These are phyloP conservation scores for Peromyscus maniculatus DNA, from an alignment of 2,113 vertebrate species.

Conservation along the genomic window DNA sequence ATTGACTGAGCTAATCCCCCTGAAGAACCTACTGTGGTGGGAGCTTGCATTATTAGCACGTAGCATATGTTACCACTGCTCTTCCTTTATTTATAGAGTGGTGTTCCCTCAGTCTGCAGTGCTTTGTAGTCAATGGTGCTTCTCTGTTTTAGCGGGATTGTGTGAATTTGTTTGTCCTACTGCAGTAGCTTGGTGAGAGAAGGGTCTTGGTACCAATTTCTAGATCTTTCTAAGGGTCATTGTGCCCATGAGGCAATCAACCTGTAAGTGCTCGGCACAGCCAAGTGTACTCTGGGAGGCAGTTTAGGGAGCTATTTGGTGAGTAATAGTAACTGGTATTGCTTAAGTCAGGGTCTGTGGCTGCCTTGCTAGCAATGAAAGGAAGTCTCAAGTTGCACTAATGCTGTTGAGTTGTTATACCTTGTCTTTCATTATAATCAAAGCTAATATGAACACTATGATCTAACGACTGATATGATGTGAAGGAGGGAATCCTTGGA, in stretches of 20 bases:
- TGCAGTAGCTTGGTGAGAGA: background rate
- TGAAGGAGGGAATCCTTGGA: background rate
- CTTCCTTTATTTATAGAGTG: background rate
- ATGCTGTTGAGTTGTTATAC: background rate
- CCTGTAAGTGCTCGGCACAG: background rate
- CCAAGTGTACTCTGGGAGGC: background rate
- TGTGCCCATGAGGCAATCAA: background rate
- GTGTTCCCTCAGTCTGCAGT: background rate
- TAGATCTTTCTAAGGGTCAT: background rate
- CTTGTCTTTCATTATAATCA: background rate
- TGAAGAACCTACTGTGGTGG: background rate
- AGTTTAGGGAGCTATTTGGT: background rate
- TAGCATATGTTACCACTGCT: background rate
- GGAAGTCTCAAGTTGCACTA: constrained; percentile 46
- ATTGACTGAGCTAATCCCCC: background rate
- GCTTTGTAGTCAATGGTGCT: background rate
- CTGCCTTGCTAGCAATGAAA: constrained; percentile 4
- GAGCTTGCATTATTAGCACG: background rate
- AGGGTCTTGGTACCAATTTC: background rate
- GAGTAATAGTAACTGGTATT: background rate
- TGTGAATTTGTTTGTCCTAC: background rate
- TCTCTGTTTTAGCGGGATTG: background rate
- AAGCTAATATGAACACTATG: background rate
- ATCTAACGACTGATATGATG: background rate
- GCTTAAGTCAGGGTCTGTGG: background rate